phyloP scores from a whole-genome alignment of 2,888 invertebrate species.

The Athalia circularis region DNA sequence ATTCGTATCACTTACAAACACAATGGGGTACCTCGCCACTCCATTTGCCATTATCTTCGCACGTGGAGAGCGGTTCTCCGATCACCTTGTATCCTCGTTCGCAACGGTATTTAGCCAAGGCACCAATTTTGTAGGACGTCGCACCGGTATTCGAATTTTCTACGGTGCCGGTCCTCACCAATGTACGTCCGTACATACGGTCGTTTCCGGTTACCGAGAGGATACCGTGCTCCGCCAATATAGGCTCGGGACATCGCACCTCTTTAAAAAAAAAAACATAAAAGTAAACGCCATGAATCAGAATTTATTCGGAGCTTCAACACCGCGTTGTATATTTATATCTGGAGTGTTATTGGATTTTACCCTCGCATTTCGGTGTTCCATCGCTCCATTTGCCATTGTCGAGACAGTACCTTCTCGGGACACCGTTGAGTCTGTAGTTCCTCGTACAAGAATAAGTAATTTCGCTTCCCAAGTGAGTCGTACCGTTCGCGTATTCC shows the following conservation, averaged over 20 bases:
- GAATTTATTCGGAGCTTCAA: conserved; percentile 21
- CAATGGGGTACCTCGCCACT: conserved; percentile 89
- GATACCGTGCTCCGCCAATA: conserved; percentile 88
- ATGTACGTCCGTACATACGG: conserved; percentile 89
- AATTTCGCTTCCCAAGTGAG: conserved; percentile 88
- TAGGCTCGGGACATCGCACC: conserved; percentile 90
- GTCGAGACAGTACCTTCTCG: conserved; percentile 83
- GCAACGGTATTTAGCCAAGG: conserved; percentile 91
- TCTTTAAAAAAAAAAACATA: conserved; percentile 75
- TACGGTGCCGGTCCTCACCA: conserved; percentile 82
- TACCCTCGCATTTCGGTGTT: conserved; percentile 92
- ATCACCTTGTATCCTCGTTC: conserved; percentile 92
- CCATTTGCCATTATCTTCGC: conserved; percentile 91
- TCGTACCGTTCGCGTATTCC: conserved; percentile 85
- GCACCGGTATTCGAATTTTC: conserved; percentile 81
- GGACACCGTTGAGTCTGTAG: conserved; percentile 86
- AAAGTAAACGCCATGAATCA: not conserved
- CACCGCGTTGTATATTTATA: not conserved
- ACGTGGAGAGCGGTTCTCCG: conserved; percentile 89
- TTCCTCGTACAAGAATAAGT: conserved; percentile 87
- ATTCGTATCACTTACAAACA: conserved; percentile 81
- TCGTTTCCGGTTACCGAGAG: conserved; percentile 94
- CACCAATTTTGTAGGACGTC: conserved; percentile 90
- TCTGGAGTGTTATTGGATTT: not conserved
- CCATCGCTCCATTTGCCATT: conserved; percentile 89